Percentiles rank a stretch among this genome's conserved stretches.
These are phyloP conservation scores for Grapholita molesta DNA, from an alignment of 1,140 invertebrate species.

Conservation along the genomic window DNA sequence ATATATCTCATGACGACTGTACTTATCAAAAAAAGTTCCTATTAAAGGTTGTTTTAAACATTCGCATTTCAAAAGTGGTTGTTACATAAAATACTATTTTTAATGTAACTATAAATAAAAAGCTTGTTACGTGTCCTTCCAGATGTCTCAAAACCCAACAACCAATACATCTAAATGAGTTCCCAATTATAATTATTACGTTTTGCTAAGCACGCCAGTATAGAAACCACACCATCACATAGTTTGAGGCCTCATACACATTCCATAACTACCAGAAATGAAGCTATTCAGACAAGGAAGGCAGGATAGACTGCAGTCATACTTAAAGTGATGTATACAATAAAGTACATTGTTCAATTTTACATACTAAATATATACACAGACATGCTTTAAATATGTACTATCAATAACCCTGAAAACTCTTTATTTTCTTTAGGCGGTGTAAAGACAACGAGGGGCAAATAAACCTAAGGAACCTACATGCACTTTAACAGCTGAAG, in stretches of 20 bases:
- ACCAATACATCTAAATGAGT: not conserved
- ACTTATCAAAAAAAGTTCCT: too few relatives aligned
- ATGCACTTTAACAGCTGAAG: too few relatives aligned
- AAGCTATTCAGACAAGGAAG: not conserved
- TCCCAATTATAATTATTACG: not conserved
- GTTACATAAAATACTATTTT: too few relatives aligned
- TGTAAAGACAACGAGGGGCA: too few relatives aligned
- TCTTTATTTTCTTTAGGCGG: too few relatives aligned
- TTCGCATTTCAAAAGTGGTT: too few relatives aligned
- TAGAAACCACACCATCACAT: not conserved
- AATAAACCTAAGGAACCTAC: too few relatives aligned
- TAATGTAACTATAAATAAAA: too few relatives aligned
- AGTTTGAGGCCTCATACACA: not conserved
- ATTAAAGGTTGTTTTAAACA: too few relatives aligned
- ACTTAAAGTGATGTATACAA: not conserved
- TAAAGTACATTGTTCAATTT: not conserved
- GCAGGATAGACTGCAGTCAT: not conserved
- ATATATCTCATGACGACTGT: too few relatives aligned
- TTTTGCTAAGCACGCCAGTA: not conserved
- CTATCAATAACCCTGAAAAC: too few relatives aligned
- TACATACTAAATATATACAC: not conserved
- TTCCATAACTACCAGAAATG: conserved; percentile 10
- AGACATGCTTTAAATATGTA: not conserved
- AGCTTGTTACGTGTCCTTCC: not conserved
- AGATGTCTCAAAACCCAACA: not conserved